These are phyloP conservation scores for Brachynemurus nebulosus DNA, from an alignment of 2,888 invertebrate species.

Conservation along the genomic window DNA sequence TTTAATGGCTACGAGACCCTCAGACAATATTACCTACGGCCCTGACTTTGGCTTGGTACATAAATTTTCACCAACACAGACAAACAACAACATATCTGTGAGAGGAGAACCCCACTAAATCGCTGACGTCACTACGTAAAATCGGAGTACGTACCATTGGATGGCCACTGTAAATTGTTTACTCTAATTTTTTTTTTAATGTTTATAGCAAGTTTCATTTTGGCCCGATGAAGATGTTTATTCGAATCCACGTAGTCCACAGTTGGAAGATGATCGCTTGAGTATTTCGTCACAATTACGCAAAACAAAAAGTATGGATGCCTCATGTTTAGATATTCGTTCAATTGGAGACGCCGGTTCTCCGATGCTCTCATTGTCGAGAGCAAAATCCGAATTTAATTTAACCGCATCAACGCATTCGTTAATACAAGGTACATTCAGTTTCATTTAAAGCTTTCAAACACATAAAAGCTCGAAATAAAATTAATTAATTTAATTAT, in stretches of 20 bases:
- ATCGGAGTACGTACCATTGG: too few species aligned
- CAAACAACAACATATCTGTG: too few species aligned
- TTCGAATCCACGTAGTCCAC: constrained; percentile 43
- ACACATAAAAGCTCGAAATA: neutral
- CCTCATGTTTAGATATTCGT: constrained; percentile 71
- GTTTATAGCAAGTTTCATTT: constrained; percentile 61
- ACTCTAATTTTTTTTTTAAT: too few species aligned
- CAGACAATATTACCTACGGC: too few species aligned
- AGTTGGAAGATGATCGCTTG: constrained; percentile 55
- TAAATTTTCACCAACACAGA: too few species aligned
- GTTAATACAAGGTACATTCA: constrained; percentile 45
- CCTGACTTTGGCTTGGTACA: too few species aligned
- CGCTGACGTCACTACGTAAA: too few species aligned
- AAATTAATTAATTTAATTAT: too few species aligned
- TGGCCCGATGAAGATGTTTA: constrained; percentile 67
- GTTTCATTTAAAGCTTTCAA: constrained; percentile 5
- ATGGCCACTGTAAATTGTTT: too few species aligned
- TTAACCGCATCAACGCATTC: constrained; percentile 60
- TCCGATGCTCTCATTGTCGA: constrained; percentile 50
- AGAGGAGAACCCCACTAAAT: too few species aligned
- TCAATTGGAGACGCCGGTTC: constrained; percentile 51
- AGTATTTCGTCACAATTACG: constrained; percentile 67
- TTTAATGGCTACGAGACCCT: too few species aligned
- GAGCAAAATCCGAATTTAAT: constrained; percentile 82
- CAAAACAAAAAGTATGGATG: constrained; percentile 81